These are phyloP conservation scores for Emydura subglobosa DNA, from an alignment of 2,113 vertebrate species.

Conservation along the genomic window DNA sequence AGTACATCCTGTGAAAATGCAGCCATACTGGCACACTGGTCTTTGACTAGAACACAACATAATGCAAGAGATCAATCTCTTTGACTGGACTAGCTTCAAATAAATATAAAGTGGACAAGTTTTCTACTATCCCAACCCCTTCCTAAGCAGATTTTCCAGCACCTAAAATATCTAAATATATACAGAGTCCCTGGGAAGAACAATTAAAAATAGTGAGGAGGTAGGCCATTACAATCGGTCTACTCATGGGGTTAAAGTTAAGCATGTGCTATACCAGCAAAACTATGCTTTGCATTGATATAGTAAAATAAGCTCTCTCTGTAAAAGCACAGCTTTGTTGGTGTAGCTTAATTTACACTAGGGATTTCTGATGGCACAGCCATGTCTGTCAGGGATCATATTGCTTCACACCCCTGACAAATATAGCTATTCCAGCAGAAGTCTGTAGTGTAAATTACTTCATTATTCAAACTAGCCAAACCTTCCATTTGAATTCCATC, in stretches of 20 bases:
- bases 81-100: not conserved
- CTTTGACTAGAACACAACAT: not conserved
- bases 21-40: not conserved
- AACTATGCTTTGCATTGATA: not conserved
- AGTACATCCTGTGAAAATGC: not conserved
- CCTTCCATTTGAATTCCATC: not conserved
- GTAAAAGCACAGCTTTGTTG: not conserved
- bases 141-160: rapidly evolving
- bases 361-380: not conserved
- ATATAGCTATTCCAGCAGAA: not conserved
- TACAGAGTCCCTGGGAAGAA: not conserved
- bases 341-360: not conserved
- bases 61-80: not conserved
- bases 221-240: not conserved
- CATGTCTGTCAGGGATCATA: not conserved
- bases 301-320: not conserved
- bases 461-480: not conserved
- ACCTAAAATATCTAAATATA: not conserved
- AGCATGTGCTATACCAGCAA: not conserved
- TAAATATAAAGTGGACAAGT: not conserved
- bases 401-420: not conserved
- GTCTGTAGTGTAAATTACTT: not conserved
- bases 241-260: not conserved
- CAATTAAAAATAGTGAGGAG: not conserved
- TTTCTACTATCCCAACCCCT: not conserved